A percentile compares a stretch with the other conserved stretches of the same genome.
phyloP scores from a whole-genome alignment of 2,888 invertebrate genomes.

The Fragum sueziense region DNA sequence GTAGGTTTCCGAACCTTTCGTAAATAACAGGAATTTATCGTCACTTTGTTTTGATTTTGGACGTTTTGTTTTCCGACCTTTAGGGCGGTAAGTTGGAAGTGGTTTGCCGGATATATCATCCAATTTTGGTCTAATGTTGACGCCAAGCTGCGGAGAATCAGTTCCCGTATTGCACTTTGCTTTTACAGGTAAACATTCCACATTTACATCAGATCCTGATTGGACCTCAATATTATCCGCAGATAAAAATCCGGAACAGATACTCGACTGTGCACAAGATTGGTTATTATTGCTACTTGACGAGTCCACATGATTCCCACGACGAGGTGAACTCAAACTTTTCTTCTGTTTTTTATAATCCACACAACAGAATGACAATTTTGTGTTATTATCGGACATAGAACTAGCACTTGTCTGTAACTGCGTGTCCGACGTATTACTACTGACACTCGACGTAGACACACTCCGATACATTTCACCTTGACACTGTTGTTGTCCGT shows the following conservation, averaged over 20 bases:
- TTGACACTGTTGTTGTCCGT: conserved; percentile 41
- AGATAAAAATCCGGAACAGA: conserved; percentile 38
- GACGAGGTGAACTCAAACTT: not conserved
- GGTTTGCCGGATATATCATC: not conserved
- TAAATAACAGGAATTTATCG: conserved; percentile 91
- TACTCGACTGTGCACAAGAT: conserved; percentile 29
- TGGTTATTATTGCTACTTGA: not conserved
- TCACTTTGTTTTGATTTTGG: conserved; percentile 31
- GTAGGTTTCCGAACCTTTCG: conserved; percentile 91
- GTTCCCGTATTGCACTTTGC: conserved; percentile 28
- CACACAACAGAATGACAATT: conserved; percentile 55
- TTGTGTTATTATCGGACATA: conserved; percentile 25
- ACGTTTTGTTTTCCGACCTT: conserved; percentile 16
- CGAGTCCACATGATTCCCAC: not conserved
- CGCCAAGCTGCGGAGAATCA: not conserved
- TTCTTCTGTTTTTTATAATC: conserved; percentile 56
- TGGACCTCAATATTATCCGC: conserved; percentile 33
- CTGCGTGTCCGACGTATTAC: not conserved
- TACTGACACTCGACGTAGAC: not conserved
- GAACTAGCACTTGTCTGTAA: not conserved
- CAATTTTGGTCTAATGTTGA: not conserved
- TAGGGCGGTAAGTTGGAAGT: conserved; percentile 19
- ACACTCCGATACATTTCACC: conserved; percentile 34
- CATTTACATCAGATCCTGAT: conserved; percentile 25
- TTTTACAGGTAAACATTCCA: conserved; percentile 27